These are phyloP conservation scores for Fragum sueziense DNA, from an alignment of 2,888 invertebrate species.

Conservation along the genomic window DNA sequence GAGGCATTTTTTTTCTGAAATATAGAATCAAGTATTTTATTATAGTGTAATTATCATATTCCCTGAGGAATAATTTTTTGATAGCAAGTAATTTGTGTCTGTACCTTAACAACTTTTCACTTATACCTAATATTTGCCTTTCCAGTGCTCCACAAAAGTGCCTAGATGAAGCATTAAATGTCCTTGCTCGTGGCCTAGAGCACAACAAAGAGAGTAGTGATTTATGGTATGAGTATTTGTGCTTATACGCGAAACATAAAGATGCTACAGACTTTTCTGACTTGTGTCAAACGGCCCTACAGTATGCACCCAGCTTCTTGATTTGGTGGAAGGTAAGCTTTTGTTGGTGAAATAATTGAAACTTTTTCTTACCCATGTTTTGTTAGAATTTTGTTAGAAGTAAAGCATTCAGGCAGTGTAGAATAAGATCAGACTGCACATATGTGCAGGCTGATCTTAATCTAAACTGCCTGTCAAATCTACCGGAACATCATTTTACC, in stretches of 20 bases:
- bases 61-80: too few relatives aligned
- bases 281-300: constrained; percentile 78
- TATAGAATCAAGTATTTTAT: too few relatives aligned
- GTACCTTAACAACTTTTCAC: not conserved
- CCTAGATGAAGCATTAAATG: constrained; percentile 80
- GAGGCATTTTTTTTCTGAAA: too few relatives aligned
- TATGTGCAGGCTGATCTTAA: too few relatives aligned
- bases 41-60: too few relatives aligned
- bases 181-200: constrained; percentile 80
- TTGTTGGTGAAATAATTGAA: not conserved
- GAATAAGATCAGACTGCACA: too few relatives aligned
- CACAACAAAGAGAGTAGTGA: constrained; percentile 73
- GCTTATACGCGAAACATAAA: constrained; percentile 72
- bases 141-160: constrained; percentile 53
- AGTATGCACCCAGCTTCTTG: constrained; percentile 78
- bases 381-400: too few relatives aligned
- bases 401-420: too few relatives aligned
- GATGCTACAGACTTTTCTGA: constrained; percentile 72
- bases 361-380: too few relatives aligned
- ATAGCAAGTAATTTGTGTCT: too few relatives aligned
- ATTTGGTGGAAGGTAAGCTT: constrained; percentile 79
- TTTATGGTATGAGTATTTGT: constrained; percentile 80
- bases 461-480: too few relatives aligned
- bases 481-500: too few relatives aligned
- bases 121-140: not conserved